phyloP scores from a whole-genome alignment of 1,140 invertebrate genomes.

The Trachymyrmex septentrionalis region DNA sequence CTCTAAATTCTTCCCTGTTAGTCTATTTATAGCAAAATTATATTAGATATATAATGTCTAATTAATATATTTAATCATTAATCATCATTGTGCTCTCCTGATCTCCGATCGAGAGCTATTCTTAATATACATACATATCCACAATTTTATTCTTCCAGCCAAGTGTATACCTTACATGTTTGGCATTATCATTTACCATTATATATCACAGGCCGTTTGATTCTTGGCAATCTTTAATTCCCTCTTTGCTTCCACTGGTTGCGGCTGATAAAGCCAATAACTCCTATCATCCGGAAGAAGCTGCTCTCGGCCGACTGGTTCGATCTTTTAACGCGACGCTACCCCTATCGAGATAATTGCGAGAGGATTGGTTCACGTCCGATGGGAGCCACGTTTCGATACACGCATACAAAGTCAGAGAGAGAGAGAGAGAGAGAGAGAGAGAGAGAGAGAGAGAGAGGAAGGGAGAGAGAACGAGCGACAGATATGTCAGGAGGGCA shows the following conservation, averaged over 20 bases:
- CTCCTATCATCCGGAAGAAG: slow-evolving; percentile 48
- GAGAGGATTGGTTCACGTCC: slow-evolving; percentile 65
- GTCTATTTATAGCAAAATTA: neutral
- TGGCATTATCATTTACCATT: slow-evolving; percentile 30
- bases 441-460: slow-evolving; percentile 17
- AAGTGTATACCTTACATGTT: neutral
- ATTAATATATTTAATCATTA: neutral
- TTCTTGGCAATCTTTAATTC: slow-evolving; percentile 17
- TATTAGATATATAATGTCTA: neutral
- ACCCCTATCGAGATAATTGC: slow-evolving; percentile 39
- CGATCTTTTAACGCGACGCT: slow-evolving; percentile 56
- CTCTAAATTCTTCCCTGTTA: neutral
- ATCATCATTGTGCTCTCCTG: neutral
- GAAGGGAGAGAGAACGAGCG: slow-evolving; percentile 22
- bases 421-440: neutral
- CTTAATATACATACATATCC: neutral
- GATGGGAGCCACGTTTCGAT: slow-evolving; percentile 47
- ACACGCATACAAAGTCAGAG: neutral
- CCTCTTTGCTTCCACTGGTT: slow-evolving; percentile 36
- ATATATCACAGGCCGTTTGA: slow-evolving; percentile 33
- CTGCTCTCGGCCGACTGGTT: neutral
- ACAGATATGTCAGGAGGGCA: slow-evolving; percentile 59
- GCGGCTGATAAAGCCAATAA: slow-evolving; percentile 42
- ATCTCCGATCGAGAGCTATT: neutral
- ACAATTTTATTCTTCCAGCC: neutral